Percentiles rank a stretch among this genome's conserved stretches.
Conservation (phyloP, 2,888 invertebrate species). For the Anorthoa munda region DNA sequence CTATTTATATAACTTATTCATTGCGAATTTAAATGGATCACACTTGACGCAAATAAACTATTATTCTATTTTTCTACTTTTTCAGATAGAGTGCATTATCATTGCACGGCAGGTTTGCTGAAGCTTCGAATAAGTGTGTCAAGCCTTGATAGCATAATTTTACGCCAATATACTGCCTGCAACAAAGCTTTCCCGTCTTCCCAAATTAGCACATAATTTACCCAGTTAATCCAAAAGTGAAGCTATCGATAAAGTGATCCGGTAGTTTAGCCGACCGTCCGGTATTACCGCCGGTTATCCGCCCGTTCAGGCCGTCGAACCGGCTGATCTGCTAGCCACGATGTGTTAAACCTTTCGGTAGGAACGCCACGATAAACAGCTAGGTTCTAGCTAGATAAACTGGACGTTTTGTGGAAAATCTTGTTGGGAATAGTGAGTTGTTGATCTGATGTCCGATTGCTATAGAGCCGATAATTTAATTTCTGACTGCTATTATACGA, state of each 20-base stretch:
- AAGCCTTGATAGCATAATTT: too few species aligned
- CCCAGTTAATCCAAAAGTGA: constrained; percentile 54
- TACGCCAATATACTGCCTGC: neutral
- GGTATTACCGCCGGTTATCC: constrained; percentile 47
- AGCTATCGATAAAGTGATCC: constrained; percentile 60
- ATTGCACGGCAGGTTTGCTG: too few species aligned
- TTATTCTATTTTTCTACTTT: too few species aligned
- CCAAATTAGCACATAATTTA: constrained; percentile 55
- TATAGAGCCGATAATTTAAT: neutral
- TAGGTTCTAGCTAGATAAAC: constrained; percentile 10
- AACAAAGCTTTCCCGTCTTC: neutral
- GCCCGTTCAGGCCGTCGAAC: constrained; percentile 43
- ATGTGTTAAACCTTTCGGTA: constrained; percentile 54
- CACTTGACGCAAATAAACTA: too few species aligned
- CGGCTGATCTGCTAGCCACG: constrained; percentile 47
- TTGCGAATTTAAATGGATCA: too few species aligned
- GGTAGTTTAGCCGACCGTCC: constrained; percentile 38
- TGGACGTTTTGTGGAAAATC: constrained; percentile 14
- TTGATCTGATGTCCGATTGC: neutral
- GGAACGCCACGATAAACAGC: constrained; percentile 27
- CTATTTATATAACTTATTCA: too few species aligned
- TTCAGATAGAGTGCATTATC: too few species aligned
- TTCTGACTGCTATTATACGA: too few species aligned
- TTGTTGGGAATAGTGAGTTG: constrained; percentile 17
- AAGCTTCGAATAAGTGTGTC: neutral